Base-by-base conservation (phyloP, 2,888 invertebrate species). In the Tridacna crocea region DNA sequence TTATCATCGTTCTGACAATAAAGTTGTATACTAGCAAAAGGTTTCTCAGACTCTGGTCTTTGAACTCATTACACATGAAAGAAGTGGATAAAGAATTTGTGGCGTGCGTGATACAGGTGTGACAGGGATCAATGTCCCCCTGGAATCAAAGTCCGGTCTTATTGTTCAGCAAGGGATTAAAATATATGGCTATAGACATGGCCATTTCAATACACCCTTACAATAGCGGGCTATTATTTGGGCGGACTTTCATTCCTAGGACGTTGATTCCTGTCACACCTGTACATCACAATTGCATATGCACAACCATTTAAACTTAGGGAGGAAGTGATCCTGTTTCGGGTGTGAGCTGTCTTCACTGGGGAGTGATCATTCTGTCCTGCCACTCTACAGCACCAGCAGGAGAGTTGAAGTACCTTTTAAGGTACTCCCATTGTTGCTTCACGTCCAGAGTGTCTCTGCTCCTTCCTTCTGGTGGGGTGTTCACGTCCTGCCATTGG, bases 321-420 rank as follows among this genome's bases (percentile, higher is more conserved):
- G 17, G 60, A 60, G 17, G 17, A 60, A 60, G 60, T 60, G 60
- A 10, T 22, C 60, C 60, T n/a, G 60, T 60, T 22, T 51, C 26
- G 65, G 51, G 51, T 51, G 11, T 51, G 60, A 60, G 10, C 10
- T 60, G 60, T 22, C 60, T 60, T 60, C 60, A 60, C 60, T 60
- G 60, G 17, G 60, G n/a, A 60, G 60, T 22, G 60, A 74, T 74
- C 73, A 81, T 81, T 74, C 72, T 78, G 63, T 82, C 75, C 66
- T 82, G 82, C 82, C 78, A 82, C 58, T 68, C 58, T 65, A 82
- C 82, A 65, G 82, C 78, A 58, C 72, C 82, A 72, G 73, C 75
- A 36, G 60, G 19, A 17, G 78, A 75, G 63, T 24, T 75, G 60
- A 82, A 75, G 72, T 79, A 79, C 24, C 15, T 15, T 73, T 63